Evolutionary conservation across 2,797 vertebrate species (phyloP), one percentile per base, ranked within the genome.

Genomic region (Carapus acus): DNA sequence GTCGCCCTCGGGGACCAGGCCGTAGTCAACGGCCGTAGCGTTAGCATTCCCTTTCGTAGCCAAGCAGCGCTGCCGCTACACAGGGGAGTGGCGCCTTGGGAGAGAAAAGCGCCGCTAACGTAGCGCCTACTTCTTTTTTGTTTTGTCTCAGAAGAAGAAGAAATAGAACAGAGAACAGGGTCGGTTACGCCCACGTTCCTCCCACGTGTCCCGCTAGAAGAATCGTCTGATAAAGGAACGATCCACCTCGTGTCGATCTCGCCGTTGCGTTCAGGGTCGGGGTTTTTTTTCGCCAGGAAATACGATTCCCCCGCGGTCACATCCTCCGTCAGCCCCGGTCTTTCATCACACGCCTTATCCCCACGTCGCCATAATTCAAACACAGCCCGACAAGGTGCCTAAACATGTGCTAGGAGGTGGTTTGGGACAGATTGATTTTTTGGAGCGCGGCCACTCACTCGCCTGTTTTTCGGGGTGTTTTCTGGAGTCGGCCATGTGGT

Each of bases 11-110:
- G 76, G 72, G 74, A 56, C 48, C 2, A 29, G 34, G 15, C 69
- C 49, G 59, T n/a, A 62, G 73, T 71, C 62, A 63, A 50, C 69
- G 65, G 64, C 62, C 51, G 50, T 68, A 67, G 64, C 62, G 52
- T 48, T 58, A 50, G 58, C 69, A 59, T 66, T 75, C 55, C 53
- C 51, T 1, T 1, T 16, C 11, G 71, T 74, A 75, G 61, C 67
- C 55, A 38, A 46, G 73, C 69, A 66, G n/a, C n/a, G n/a, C 40
- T 17, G 48, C 37, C 18, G 54, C 49, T 45, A 48, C 75, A 60
- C 46, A 0, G 41, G 62, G 65, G 58, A 62, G 40, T n/a, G 0
- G 40, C 7, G 42, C 42, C 51, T 41, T n/a, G n/a, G 54, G 40
- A 38, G 49, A 54, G 72, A 42, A 33, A 65, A 40, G 38, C 18